Evolutionary conservation across 1,140 invertebrate genomes (phyloP).

Genomic region (Ptiloglossa arizonensis): DNA sequence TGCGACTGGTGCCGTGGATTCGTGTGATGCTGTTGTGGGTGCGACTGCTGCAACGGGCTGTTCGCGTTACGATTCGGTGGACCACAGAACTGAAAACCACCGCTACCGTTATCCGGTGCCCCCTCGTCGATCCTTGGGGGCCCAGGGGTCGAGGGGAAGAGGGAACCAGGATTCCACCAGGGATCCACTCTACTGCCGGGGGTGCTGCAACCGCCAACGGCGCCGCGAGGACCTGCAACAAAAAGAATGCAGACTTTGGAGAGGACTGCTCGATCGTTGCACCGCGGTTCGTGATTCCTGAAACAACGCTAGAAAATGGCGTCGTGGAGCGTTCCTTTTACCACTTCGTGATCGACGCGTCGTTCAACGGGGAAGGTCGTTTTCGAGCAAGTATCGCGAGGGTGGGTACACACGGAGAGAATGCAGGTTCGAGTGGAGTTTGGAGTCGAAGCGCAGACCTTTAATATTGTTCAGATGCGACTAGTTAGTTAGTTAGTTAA

Average conservation of each 20-base stretch:
- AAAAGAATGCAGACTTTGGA: conserved; percentile 3
- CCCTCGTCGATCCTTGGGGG: conserved; percentile 75
- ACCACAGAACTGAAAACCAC: conserved; percentile 60
- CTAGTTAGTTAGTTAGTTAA: too few relatives aligned
- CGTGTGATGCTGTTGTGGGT: conserved; percentile 48
- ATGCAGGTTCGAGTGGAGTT: too few relatives aligned
- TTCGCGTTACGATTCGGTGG: conserved; percentile 51
- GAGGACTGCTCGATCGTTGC: not conserved
- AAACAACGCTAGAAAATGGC: too few relatives aligned
- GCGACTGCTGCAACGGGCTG: conserved; percentile 38
- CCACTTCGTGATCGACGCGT: too few relatives aligned
- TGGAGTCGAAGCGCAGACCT: too few relatives aligned
- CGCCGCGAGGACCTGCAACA: conserved; percentile 79
- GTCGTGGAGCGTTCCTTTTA: too few relatives aligned
- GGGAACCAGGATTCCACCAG: conserved; percentile 76
- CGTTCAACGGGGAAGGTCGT: too few relatives aligned
- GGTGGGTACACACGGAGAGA: too few relatives aligned
- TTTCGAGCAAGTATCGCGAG: too few relatives aligned
- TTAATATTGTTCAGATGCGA: too few relatives aligned
- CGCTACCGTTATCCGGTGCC: conserved; percentile 63
- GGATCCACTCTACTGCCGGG: conserved; percentile 79
- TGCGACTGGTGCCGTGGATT: conserved; percentile 46
- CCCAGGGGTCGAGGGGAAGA: conserved; percentile 74
- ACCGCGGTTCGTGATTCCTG: too few relatives aligned
- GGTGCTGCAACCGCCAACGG: conserved; percentile 80